These are phyloP conservation scores for Penaeus vannamei DNA, from an alignment of 1,140 invertebrate genomes.

Conservation along the genomic window DNA sequence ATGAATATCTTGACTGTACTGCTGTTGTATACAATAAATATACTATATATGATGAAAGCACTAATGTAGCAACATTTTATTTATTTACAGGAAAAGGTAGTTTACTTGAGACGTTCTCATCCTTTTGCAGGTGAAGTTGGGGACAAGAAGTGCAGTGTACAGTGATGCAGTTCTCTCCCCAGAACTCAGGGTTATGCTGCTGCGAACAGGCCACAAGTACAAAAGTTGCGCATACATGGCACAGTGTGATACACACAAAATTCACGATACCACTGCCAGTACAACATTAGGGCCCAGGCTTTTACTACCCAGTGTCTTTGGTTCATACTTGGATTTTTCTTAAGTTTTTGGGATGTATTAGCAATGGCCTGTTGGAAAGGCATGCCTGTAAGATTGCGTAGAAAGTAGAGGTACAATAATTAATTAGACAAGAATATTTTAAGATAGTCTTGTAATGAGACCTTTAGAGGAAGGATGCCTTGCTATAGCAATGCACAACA, in stretches of 20 bases:
- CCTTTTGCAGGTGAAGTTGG: constrained; percentile 30
- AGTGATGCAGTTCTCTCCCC: constrained; percentile 36
- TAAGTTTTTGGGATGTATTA: too few species aligned
- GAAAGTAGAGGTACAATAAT: too few species aligned
- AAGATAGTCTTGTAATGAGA: too few species aligned
- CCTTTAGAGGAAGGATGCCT: too few species aligned
- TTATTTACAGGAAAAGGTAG: constrained; percentile 20
- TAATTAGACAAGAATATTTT: too few species aligned
- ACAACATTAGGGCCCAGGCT: constrained; percentile 38
- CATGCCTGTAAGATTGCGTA: too few species aligned
- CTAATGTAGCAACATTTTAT: not conserved
- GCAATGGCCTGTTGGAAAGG: too few species aligned
- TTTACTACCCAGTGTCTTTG: not conserved
- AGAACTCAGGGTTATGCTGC: constrained; percentile 45
- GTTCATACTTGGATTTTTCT: too few species aligned
- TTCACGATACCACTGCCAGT: constrained; percentile 41
- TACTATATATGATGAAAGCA: too few species aligned
- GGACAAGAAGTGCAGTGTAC: constrained; percentile 43
- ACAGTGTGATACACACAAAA: not conserved
- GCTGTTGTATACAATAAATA: not conserved
- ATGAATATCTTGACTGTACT: not conserved
- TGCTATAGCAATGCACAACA: too few species aligned
- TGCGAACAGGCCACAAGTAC: constrained; percentile 42
- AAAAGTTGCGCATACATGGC: constrained; percentile 34
- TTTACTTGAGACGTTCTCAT: too few species aligned